Evolutionary conservation across 2,797 vertebrate genomes (phyloP).

Genomic region (Remorina albescens): DNA sequence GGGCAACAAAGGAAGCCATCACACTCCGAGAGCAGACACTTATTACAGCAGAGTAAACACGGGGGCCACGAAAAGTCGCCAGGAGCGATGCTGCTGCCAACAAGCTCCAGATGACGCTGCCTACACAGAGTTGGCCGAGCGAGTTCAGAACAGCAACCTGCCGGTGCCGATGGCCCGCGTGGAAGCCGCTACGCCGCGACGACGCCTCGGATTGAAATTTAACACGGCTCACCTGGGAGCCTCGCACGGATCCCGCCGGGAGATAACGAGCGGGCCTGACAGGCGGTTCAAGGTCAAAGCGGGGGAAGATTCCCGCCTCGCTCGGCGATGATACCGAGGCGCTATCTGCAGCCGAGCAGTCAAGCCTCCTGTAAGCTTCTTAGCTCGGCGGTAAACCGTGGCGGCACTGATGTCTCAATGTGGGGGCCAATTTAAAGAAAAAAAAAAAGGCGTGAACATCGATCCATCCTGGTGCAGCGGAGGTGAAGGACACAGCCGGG

Average conservation of each 20-base stretch:
- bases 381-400: conserved; percentile 51
- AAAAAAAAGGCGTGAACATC: conserved; percentile 29
- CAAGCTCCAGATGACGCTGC: conserved; percentile 29
- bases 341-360: conserved; percentile 24
- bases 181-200: conserved; percentile 2
- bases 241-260: neutral
- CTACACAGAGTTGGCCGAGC: conserved; percentile 2
- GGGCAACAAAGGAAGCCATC: conserved; percentile 31
- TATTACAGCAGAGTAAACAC: conserved; percentile 36
- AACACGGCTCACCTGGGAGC: conserved; percentile 1
- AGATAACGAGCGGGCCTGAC: conserved; percentile 39
- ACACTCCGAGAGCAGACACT: conserved; percentile 35
- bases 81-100: conserved; percentile 35
- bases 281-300: conserved; percentile 47
- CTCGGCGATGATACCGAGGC: neutral
- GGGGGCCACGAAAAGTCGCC: conserved; percentile 33
- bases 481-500: conserved; percentile 13
- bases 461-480: conserved; percentile 35
- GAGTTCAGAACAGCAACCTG: neutral
- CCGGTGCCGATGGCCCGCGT: neutral
- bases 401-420: conserved; percentile 61
- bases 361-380: conserved; percentile 59
- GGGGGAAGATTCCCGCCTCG: neutral
- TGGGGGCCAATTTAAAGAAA: conserved; percentile 11
- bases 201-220: neutral